These are phyloP conservation scores for Automeris io DNA, from an alignment of 2,888 invertebrate species.

Conservation along the genomic window DNA sequence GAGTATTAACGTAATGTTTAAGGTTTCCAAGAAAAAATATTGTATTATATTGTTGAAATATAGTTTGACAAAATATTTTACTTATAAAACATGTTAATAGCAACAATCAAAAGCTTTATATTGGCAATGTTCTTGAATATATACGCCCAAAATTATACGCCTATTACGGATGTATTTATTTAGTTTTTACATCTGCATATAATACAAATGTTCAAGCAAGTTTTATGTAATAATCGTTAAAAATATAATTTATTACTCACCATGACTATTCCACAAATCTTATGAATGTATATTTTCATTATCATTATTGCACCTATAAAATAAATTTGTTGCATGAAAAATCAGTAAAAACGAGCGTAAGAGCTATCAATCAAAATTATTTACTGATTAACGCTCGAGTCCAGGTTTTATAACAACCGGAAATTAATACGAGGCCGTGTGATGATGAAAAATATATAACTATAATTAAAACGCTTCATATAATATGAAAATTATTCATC, in stretches of 20 bases:
- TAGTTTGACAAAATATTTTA: too few species aligned
- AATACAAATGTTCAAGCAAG: too few species aligned
- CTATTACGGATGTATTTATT: too few species aligned
- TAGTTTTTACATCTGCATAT: too few species aligned
- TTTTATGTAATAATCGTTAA: too few species aligned
- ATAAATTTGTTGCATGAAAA: slow-evolving; percentile 47
- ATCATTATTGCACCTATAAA: slow-evolving; percentile 42
- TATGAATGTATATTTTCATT: slow-evolving; percentile 37
- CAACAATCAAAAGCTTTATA: too few species aligned
- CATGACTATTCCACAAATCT: slow-evolving; percentile 37
- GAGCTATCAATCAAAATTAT: slow-evolving; percentile 63
- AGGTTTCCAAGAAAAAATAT: too few species aligned
- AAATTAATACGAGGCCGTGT: slow-evolving; percentile 44
- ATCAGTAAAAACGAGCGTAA: slow-evolving; percentile 46
- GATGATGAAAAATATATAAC: slow-evolving; percentile 36
- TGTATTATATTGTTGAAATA: too few species aligned
- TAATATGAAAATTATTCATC: slow-evolving; percentile 23
- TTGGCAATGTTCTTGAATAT: too few species aligned
- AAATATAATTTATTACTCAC: slow-evolving; percentile 19
- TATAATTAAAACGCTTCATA: slow-evolving; percentile 34
- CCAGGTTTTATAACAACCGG: slow-evolving; percentile 41
- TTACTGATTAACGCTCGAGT: slow-evolving; percentile 45
- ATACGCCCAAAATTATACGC: too few species aligned
- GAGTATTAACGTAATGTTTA: too few species aligned
- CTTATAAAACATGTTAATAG: too few species aligned